Conservation (phyloP, 2,797 vertebrate genomes). For the Sparus aurata region DNA sequence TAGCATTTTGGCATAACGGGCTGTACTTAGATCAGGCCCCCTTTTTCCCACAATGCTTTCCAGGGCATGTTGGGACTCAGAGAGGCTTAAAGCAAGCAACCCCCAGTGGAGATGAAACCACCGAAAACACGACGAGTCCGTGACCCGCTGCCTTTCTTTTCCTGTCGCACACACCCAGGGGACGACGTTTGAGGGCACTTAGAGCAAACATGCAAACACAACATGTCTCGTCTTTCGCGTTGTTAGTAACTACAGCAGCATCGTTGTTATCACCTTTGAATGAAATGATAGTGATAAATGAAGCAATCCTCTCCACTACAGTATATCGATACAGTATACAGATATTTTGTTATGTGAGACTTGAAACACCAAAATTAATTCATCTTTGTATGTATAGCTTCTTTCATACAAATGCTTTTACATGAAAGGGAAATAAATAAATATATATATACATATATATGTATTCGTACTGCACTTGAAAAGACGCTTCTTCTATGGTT, state of each 20-base stretch:
- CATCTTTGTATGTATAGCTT: background rate
- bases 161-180: constrained; percentile 54
- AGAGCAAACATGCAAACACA: constrained; percentile 28
- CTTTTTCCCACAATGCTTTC: constrained; percentile 68
- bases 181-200: constrained; percentile 30
- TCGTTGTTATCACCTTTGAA: background rate
- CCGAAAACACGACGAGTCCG: constrained; percentile 45
- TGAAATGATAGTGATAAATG: background rate
- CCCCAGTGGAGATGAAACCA: constrained; percentile 70
- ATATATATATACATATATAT: too few species aligned
- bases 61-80: constrained; percentile 51
- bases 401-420: too few species aligned
- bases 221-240: background rate
- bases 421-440: too few species aligned
- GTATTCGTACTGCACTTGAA: too few species aligned
- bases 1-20: constrained; percentile 48
- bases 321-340: background rate
- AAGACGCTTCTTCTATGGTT: too few species aligned
- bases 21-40: constrained; percentile 30
- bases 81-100: constrained; percentile 57
- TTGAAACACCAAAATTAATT: too few species aligned
- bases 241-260: background rate
- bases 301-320: background rate
- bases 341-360: background rate
- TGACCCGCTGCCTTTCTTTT: constrained; percentile 66